phyloP scores from a whole-genome alignment of 2,888 invertebrate species.

The Rutpela maculata region DNA sequence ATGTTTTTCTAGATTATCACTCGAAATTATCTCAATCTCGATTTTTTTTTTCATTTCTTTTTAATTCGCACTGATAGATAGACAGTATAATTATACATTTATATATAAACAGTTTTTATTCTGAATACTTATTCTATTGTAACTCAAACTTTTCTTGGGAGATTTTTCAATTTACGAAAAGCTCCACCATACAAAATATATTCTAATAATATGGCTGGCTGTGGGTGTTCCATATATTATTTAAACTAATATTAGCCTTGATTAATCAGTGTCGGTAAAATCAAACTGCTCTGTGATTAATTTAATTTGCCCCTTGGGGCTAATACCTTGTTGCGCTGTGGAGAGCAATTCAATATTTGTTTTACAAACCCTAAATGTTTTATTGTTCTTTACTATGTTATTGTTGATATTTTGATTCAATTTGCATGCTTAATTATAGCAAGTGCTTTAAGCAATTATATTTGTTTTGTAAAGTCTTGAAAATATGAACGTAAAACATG shows the following conservation, averaged over 20 bases:
- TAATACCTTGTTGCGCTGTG: neutral
- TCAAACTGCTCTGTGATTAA: conserved; percentile 1
- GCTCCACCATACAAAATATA: no score
- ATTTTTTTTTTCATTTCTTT: no score
- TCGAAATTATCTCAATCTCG: no score
- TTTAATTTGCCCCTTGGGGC: neutral
- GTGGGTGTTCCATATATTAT: no score
- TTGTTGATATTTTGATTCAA: neutral
- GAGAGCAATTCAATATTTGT: neutral
- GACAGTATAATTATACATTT: no score
- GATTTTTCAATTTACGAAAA: no score
- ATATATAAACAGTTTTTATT: no score
- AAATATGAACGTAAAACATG: neutral
- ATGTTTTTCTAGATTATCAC: no score
- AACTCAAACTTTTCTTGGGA: no score
- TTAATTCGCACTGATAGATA: no score
- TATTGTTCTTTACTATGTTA: neutral
- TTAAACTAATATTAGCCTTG: neutral
- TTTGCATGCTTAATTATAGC: neutral
- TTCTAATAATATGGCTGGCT: no score
- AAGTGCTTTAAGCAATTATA: neutral
- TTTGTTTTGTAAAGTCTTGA: neutral
- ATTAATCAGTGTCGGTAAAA: neutral
- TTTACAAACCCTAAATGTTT: neutral
- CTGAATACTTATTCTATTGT: no score